Percentiles rank a stretch among this genome's conserved stretches.
phyloP scores from a whole-genome alignment of 1,140 invertebrate genomes.

The Trissolcus basalis region DNA sequence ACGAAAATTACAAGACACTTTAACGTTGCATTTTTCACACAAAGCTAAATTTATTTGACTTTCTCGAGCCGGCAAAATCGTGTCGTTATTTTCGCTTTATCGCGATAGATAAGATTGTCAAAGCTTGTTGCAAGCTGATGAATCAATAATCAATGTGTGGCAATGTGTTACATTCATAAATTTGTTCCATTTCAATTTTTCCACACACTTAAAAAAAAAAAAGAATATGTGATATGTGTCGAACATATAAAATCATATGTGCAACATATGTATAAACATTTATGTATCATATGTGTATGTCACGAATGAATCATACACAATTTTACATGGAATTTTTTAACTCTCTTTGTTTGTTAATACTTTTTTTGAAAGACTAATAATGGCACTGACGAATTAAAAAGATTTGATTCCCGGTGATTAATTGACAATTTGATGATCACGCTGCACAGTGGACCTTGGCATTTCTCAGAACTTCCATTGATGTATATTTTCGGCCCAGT shows the following conservation, averaged over 20 bases:
- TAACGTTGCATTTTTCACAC: conserved; percentile 45
- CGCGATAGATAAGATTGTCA: conserved; percentile 57
- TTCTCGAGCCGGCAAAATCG: conserved; percentile 24
- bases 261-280: no score
- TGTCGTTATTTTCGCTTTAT: conserved; percentile 56
- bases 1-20: conserved; percentile 28
- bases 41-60: conserved; percentile 51
- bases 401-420: conserved; percentile 54
- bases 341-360: not conserved
- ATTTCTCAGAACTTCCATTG: conserved; percentile 55
- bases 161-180: no score
- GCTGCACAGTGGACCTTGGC: conserved; percentile 56
- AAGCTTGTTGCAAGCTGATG: conserved; percentile 47
- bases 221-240: no score
- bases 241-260: no score
- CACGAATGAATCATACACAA: no score
- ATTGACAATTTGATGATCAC: conserved; percentile 51
- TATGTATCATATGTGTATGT: no score
- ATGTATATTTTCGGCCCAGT: conserved; percentile 34
- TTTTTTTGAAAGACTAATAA: conserved; percentile 9
- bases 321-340: conserved; percentile 13
- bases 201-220: no score
- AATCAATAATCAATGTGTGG: conserved; percentile 49
- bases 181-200: no score
- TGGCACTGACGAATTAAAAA: conserved; percentile 52